Evolutionary conservation across 2,888 invertebrate genomes (phyloP).

Genomic region (Cerastis leucographa): DNA sequence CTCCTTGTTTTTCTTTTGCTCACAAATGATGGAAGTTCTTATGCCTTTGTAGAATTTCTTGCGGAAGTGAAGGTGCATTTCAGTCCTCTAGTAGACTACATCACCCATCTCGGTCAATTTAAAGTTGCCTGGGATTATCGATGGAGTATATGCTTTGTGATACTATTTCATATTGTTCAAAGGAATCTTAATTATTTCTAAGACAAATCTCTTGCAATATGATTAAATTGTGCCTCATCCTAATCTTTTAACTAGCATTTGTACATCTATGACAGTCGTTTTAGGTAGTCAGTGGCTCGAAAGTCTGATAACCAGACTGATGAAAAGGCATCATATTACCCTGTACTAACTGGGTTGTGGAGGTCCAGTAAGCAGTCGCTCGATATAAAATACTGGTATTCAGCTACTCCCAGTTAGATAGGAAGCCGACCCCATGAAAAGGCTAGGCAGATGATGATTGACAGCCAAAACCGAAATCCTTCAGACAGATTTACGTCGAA

Average conservation of each 20-base stretch:
- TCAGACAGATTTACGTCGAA: background rate
- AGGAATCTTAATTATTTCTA: background rate
- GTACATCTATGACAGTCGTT: background rate
- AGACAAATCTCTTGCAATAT: background rate
- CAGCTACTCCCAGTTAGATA: background rate
- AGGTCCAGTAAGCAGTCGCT: background rate
- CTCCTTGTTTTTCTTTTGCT: conserved; percentile 15
- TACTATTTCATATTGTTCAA: background rate
- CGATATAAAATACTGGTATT: background rate
- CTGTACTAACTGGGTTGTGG: background rate
- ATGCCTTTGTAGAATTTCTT: background rate
- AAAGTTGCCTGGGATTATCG: background rate
- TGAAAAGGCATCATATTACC: background rate
- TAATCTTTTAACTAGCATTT: background rate
- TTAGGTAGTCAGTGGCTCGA: background rate
- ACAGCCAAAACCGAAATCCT: no score
- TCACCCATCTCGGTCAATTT: background rate
- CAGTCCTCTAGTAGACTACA: background rate
- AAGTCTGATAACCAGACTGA: no score
- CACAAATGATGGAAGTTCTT: conserved; percentile 11
- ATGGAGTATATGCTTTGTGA: background rate
- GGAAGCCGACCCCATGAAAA: background rate
- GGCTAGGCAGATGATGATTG: background rate
- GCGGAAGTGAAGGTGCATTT: background rate
- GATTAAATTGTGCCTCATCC: background rate